These are phyloP conservation scores for Hippoglossus hippoglossus DNA, from an alignment of 2,797 vertebrate species.

Conservation along the genomic window DNA sequence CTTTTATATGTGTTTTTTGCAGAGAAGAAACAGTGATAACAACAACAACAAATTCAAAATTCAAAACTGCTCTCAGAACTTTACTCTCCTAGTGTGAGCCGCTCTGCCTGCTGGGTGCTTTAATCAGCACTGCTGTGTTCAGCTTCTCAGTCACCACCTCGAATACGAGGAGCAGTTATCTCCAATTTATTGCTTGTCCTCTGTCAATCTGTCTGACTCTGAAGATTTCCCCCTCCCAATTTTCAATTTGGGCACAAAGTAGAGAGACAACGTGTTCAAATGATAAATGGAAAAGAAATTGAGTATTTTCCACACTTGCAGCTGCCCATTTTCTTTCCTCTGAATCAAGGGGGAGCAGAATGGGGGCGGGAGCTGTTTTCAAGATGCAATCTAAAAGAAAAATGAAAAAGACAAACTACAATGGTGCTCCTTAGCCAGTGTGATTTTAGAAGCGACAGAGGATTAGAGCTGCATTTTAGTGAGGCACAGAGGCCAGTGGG, in stretches of 20 bases:
- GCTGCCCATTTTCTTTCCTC: conserved; percentile 59
- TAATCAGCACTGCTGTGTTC: conserved; percentile 80
- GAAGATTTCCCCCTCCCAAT: conserved; percentile 68
- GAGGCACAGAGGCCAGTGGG: conserved; percentile 58
- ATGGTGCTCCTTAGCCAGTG: conserved; percentile 54
- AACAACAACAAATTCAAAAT: conserved; percentile 60
- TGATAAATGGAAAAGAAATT: conserved; percentile 68
- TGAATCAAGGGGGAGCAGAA: conserved; percentile 57
- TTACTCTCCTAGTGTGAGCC: conserved; percentile 55
- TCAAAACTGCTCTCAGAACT: conserved; percentile 59
- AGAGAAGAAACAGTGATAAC: conserved; percentile 35
- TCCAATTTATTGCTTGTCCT: conserved; percentile 81
- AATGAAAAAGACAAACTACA: conserved; percentile 74
- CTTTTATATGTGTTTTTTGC: conserved; percentile 12
- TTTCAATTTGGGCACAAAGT: conserved; percentile 70
- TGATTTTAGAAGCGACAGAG: conserved; percentile 60
- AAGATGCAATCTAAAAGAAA: conserved; percentile 76
- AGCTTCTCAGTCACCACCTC: conserved; percentile 77
- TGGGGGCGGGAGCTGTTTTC: conserved; percentile 60
- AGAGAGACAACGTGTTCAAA: conserved; percentile 65
- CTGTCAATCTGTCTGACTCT: conserved; percentile 71
- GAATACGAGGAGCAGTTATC: conserved; percentile 79
- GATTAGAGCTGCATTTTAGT: conserved; percentile 68
- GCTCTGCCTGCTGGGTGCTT: conserved; percentile 71
- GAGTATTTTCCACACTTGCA: conserved; percentile 62